These are phyloP conservation scores for Gobionotothen gibberifrons DNA, from an alignment of 2,797 vertebrate species.

Conservation along the genomic window DNA sequence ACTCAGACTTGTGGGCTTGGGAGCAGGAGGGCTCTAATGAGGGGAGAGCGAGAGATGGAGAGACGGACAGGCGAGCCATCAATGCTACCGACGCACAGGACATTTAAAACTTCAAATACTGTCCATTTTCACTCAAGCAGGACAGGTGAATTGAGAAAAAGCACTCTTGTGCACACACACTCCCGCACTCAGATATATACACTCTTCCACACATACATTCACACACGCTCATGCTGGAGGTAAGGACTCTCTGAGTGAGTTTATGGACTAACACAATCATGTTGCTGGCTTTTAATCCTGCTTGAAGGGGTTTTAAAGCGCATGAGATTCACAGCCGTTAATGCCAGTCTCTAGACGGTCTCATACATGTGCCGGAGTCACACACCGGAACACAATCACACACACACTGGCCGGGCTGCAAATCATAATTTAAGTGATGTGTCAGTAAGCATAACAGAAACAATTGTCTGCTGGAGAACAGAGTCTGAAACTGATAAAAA, in stretches of 20 bases:
- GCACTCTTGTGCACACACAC: slow-evolving; percentile 57
- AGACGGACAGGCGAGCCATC: slow-evolving; percentile 73
- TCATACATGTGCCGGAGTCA: slow-evolving; percentile 49
- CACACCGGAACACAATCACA: slow-evolving; percentile 40
- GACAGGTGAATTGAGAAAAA: slow-evolving; percentile 76
- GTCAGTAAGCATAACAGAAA: slow-evolving; percentile 60
- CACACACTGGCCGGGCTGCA: slow-evolving; percentile 23
- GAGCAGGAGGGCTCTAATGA: slow-evolving; percentile 76
- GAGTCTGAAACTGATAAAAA: slow-evolving; percentile 55
- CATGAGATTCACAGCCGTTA: slow-evolving; percentile 72
- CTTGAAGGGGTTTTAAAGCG: slow-evolving; percentile 72
- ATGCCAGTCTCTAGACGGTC: slow-evolving; percentile 60
- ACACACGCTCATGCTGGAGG: slow-evolving; percentile 57
- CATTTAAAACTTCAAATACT: slow-evolving; percentile 83
- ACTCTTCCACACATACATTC: slow-evolving; percentile 67
- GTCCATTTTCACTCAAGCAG: slow-evolving; percentile 82
- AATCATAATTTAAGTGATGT: slow-evolving; percentile 54
- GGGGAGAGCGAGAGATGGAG: slow-evolving; percentile 64
- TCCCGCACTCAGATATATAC: slow-evolving; percentile 60
- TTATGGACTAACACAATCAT: slow-evolving; percentile 81
- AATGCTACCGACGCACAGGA: slow-evolving; percentile 70
- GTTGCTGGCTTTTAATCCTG: slow-evolving; percentile 75
- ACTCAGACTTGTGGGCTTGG: slow-evolving; percentile 80
- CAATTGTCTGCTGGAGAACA: slow-evolving; percentile 43
- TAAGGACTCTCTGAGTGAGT: slow-evolving; percentile 78